Percentiles rank a stretch among this genome's conserved stretches.
Conservation (phyloP, 35 echinoderm and acorn worm genomes). For the Hemicentrotus pulcherrimus region DNA sequence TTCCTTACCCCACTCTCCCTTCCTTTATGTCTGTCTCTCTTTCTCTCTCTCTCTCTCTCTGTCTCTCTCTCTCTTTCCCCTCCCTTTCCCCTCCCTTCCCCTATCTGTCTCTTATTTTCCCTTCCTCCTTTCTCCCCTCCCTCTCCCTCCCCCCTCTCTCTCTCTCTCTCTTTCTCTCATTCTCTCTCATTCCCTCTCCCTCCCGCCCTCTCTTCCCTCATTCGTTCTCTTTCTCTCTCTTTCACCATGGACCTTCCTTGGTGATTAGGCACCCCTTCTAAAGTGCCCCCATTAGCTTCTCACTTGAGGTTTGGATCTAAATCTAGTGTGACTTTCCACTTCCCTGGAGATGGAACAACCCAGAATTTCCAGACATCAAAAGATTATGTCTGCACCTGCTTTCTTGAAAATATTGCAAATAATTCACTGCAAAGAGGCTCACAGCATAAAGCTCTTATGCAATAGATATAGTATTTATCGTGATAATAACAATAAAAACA, state of each 20-base stretch:
- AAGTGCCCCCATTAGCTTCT: neutral
- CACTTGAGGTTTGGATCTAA: neutral
- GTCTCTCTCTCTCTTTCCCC: neutral
- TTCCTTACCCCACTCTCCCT: neutral
- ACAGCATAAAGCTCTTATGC: neutral
- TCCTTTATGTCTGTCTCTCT: neutral
- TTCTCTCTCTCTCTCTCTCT: neutral
- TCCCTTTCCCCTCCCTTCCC: neutral
- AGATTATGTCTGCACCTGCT: neutral
- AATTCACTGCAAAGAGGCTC: neutral
- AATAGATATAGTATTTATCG: neutral
- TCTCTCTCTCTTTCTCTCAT: neutral
- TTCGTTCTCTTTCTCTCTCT: neutral
- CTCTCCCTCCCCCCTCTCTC: neutral
- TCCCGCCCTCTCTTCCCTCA: neutral
- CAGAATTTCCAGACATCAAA: neutral
- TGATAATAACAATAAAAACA: neutral
- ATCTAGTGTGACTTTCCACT: conserved; percentile 10
- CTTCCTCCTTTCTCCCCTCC: neutral
- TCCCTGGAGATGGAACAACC: neutral
- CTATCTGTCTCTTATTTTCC: neutral
- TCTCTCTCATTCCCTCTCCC: neutral
- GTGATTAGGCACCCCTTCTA: neutral
- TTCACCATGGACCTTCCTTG: neutral
- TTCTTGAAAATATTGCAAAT: neutral